Percentiles rank a stretch among this genome's conserved stretches.
phyloP scores from a whole-genome alignment of 2,797 vertebrate genomes.

The Lindbergichthys nudifrons region DNA sequence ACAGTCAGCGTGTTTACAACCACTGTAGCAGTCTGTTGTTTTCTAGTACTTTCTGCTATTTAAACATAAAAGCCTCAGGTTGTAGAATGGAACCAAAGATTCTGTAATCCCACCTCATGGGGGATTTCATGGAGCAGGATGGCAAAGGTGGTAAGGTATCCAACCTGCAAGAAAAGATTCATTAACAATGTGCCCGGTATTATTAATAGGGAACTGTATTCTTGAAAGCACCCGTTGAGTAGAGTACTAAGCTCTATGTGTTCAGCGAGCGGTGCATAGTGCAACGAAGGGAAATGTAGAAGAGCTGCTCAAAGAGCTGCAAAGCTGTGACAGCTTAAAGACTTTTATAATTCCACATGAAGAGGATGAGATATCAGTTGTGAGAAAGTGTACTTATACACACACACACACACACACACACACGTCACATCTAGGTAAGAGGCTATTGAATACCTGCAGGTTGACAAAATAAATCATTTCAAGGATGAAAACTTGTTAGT shows the following conservation, averaged over 20 bases:
- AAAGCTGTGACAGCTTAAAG: background rate
- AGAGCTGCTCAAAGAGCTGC: background rate
- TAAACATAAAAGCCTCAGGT: conserved; percentile 6
- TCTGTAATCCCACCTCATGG: conserved; percentile 91
- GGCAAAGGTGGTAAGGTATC: conserved; percentile 94
- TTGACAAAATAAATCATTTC: background rate
- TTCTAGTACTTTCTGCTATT: background rate
- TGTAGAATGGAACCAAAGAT: background rate
- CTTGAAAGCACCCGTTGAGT: background rate
- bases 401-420: background rate
- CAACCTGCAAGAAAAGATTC: conserved; percentile 86
- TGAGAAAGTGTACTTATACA: background rate
- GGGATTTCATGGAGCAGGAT: conserved; percentile 98
- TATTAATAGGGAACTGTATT: background rate
- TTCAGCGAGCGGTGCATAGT: background rate
- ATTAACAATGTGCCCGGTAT: conserved; percentile 17
- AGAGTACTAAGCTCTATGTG: background rate
- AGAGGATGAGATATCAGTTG: conserved; percentile 1
- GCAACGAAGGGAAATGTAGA: conserved; percentile 5
- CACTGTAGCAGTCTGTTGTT: background rate
- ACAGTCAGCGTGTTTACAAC: conserved; percentile 20
- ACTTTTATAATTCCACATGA: background rate
- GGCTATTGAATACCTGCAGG: background rate
- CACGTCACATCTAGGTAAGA: background rate
- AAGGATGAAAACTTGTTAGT: background rate